Evolutionary conservation across 2,113 vertebrate genomes (phyloP).

Genomic region (Forbesichthys papilliferus): DNA sequence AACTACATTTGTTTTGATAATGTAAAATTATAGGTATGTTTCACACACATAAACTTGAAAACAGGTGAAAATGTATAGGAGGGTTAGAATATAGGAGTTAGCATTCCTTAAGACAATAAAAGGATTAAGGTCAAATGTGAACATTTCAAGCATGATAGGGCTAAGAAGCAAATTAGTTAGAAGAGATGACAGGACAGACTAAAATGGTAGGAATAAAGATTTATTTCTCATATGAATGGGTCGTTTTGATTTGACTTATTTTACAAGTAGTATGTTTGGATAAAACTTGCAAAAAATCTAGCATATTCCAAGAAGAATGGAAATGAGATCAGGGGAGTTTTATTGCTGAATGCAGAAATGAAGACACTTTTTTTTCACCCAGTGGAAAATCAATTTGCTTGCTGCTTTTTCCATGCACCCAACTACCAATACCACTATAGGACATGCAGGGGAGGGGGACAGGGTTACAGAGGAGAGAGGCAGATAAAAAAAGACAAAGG

Average conservation of each 20-base stretch:
- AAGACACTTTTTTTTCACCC: slow-evolving; percentile 87
- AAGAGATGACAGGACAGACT: slow-evolving; percentile 74
- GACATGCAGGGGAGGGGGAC: slow-evolving; percentile 86
- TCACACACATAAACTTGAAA: too few species aligned
- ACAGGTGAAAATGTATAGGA: too few species aligned
- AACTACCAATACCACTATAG: slow-evolving; percentile 96
- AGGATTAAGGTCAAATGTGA: too few species aligned
- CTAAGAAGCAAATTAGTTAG: background rate
- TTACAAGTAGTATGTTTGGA: slow-evolving; percentile 87
- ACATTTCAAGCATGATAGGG: too few species aligned
- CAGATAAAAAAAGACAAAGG: slow-evolving; percentile 62
- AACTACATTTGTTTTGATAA: too few species aligned
- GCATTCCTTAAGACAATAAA: too few species aligned
- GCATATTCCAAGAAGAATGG: slow-evolving; percentile 86
- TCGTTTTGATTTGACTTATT: slow-evolving; percentile 76
- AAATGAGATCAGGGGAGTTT: slow-evolving; percentile 82
- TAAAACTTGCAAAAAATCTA: slow-evolving; percentile 93
- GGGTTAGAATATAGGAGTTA: too few species aligned
- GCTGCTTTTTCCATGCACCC: slow-evolving; percentile 98
- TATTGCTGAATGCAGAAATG: slow-evolving; percentile 98
- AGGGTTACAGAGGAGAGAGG: background rate
- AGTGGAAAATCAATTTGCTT: slow-evolving; percentile 91
- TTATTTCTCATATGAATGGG: slow-evolving; percentile 87
- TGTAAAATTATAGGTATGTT: too few species aligned
- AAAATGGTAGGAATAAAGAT: slow-evolving; percentile 88